A percentile compares a stretch with the other conserved stretches of the same genome.
phyloP scores from a whole-genome alignment of 2,888 invertebrate species.

The Noctua pronuba region DNA sequence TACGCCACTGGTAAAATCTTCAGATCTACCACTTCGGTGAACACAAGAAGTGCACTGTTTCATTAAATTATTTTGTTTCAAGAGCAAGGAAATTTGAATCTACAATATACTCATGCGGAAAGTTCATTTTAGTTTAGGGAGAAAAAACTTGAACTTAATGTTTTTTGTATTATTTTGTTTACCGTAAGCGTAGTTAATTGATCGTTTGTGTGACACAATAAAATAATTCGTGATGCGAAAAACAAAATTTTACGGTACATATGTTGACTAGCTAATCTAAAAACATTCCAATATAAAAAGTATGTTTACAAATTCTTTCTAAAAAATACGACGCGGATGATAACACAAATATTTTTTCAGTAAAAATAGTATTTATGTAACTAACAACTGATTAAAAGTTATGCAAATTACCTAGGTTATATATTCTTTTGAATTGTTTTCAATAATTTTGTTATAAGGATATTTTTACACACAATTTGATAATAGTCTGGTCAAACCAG shows the following conservation, averaged over 20 bases:
- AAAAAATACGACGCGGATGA: background rate
- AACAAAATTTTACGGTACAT: background rate
- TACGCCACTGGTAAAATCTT: background rate
- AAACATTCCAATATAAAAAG: background rate
- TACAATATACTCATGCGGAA: background rate
- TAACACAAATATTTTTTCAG: no score
- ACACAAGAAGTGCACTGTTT: background rate
- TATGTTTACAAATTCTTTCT: constrained; percentile 3
- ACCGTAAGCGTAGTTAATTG: background rate
- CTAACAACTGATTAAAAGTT: background rate
- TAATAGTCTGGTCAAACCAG: constrained; percentile 14
- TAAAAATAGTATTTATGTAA: constrained; percentile 1
- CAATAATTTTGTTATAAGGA: background rate
- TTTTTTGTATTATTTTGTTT: background rate
- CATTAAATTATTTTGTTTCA: background rate
- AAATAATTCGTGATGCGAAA: background rate
- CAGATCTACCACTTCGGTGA: background rate
- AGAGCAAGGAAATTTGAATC: background rate
- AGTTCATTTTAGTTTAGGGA: background rate
- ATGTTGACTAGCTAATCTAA: background rate
- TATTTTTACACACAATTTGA: constrained; percentile 17
- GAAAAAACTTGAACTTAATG: background rate
- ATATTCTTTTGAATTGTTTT: background rate
- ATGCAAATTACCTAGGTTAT: background rate
- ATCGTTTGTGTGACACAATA: background rate